Evolutionary conservation across 2,113 vertebrate species (phyloP).

Genomic region (Nansenia antarctica): DNA sequence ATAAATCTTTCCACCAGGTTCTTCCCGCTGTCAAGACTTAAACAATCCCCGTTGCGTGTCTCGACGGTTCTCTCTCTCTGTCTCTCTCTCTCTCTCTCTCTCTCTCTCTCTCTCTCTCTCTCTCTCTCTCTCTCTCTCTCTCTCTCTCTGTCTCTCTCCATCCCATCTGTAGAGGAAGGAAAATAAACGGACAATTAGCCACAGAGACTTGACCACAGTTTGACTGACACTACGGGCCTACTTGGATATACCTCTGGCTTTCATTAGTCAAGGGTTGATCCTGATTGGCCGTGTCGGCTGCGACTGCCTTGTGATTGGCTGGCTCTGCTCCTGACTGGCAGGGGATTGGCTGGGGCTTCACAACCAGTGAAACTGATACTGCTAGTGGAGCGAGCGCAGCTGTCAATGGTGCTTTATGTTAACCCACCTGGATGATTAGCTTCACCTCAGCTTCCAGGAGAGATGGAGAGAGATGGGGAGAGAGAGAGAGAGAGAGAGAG

Average conservation of each 20-base stretch:
- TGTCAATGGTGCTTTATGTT: conserved; percentile 6
- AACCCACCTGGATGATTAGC: not conserved
- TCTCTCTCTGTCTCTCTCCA: not conserved
- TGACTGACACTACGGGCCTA: not conserved
- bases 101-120: not conserved
- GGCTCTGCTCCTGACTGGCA: not conserved
- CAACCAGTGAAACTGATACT: not conserved
- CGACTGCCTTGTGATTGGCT: not conserved
- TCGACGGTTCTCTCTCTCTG: not conserved
- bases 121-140: not conserved
- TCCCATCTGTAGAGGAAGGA: not conserved
- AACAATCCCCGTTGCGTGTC: not conserved
- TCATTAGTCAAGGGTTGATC: not conserved
- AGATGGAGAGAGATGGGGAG: not conserved
- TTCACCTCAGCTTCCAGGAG: not conserved
- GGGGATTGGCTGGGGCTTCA: conserved; percentile 8
- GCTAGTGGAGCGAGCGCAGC: not conserved
- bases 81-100: not conserved
- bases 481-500: not conserved
- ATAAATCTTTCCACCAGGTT: not conserved
- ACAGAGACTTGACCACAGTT: not conserved
- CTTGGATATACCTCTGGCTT: not conserved
- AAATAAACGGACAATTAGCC: not conserved
- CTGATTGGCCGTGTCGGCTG: conserved; percentile 1
- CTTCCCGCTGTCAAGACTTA: not conserved